Evolutionary conservation across 2,888 invertebrate species (phyloP), one percentile per base, ranked within the genome.

Genomic region (Polydrusus tereticollis): DNA sequence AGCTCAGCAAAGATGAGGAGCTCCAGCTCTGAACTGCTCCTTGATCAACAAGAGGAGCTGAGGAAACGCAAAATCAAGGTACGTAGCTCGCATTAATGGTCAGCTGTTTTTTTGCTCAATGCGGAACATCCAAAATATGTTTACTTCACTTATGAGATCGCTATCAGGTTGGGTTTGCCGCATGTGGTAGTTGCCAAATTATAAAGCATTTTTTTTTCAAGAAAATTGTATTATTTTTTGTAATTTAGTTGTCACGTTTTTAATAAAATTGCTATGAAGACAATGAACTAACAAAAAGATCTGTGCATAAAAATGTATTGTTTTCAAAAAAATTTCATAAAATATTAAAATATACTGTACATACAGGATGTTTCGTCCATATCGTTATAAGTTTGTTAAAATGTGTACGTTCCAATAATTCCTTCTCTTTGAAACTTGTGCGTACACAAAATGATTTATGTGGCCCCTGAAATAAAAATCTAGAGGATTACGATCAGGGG

Each of bases 1-100:
- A 67, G 63, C 79, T 77, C 65, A 81, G 80, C 79, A 74, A 83
- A 77, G 78, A 91, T 91, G 91, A 90, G 91, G 87, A 91, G 91
- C 88, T 90, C 90, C 87, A 92, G 91, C 88, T 92, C 92, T 85
- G 92, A 92, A 88, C 89, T 92, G 87, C 90, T 92, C 88, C 90
- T 92, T 86, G 91, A 92, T 86, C 90, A 91, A 86, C 91, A 91
- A 87, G 91, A 91, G 87, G 90, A 90, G 86, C 87, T 90, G 80
- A 87, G 90, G 82, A 88, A 89, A 86, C 87, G 88, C 80, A 90
- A 90, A 87, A 87, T 90, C 71, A 83, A 85, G 84, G 88, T 79
- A 78, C 45, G 60, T 69, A 16, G 20, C 12, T 52, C n/a, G 5
- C 47, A 43, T 55, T 29, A 29, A 57, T 58, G 43, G 66, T 66